phyloP scores from a whole-genome alignment of 92 coral and sea anemone species.

The Porites cylindrica region DNA sequence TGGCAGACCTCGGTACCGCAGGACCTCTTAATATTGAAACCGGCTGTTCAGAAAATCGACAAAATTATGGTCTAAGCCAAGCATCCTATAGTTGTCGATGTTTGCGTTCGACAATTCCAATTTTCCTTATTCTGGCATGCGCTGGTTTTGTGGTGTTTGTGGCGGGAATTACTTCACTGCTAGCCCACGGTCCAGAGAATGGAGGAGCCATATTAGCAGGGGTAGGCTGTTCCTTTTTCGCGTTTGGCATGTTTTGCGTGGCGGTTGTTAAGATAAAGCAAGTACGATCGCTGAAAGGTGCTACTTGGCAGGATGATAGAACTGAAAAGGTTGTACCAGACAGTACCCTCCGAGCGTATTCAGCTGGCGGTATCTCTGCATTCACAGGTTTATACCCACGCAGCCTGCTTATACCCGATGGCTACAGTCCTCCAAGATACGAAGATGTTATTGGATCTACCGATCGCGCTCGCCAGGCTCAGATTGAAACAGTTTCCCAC shows the following conservation, averaged over 20 bases:
- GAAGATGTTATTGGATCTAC: not conserved
- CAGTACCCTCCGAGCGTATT: too few relatives aligned
- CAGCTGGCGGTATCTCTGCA: too few relatives aligned
- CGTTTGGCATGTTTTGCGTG: not conserved
- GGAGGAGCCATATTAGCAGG: not conserved
- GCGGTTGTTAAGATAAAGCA: not conserved
- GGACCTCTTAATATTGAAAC: too few relatives aligned
- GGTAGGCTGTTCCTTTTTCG: not conserved
- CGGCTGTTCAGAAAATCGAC: not conserved
- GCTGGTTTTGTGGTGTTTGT: constrained; percentile 3
- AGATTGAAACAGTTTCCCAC: not conserved
- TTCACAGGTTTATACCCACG: too few relatives aligned
- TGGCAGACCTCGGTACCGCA: too few relatives aligned
- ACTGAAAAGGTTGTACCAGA: too few relatives aligned
- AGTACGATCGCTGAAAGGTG: too few relatives aligned
- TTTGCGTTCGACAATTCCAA: not conserved
- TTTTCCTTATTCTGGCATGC: not conserved
- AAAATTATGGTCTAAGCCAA: not conserved
- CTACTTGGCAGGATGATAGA: too few relatives aligned
- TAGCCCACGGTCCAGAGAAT: not conserved
- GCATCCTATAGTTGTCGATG: not conserved
- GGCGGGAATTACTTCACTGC: constrained; percentile 8
- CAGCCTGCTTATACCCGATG: not conserved
- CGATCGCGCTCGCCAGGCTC: not conserved
- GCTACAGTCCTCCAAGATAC: not conserved